Percentiles rank a stretch among this genome's conserved stretches.
Conservation (phyloP, 2,888 invertebrate genomes). For the Sepiola atlantica region DNA sequence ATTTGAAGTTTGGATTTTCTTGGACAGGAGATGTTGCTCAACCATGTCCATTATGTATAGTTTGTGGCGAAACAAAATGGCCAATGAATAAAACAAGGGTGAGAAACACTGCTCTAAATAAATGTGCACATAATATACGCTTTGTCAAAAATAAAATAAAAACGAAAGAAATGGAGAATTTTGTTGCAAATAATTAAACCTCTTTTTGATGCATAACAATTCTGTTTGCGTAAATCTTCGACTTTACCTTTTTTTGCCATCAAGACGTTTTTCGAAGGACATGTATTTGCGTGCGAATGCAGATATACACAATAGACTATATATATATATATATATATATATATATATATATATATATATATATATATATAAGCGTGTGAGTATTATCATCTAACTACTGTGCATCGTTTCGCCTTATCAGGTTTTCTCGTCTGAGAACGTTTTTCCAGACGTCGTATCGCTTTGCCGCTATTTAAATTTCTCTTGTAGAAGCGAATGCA, state of each 20-base stretch:
- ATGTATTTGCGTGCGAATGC: not conserved
- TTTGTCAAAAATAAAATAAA: not conserved
- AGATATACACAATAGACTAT: not conserved
- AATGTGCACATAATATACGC: too few relatives aligned
- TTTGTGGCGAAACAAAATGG: too few relatives aligned
- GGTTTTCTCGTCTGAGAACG: not conserved
- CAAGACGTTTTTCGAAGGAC: not conserved
- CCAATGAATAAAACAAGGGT: too few relatives aligned
- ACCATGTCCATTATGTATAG: too few relatives aligned
- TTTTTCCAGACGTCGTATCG: slow-evolving; percentile 16
- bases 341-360: not conserved
- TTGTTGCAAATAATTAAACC: not conserved
- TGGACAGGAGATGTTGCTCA: too few relatives aligned
- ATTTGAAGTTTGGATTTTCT: too few relatives aligned
- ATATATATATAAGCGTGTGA: not conserved
- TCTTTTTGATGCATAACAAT: not conserved
- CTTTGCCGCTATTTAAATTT: not conserved
- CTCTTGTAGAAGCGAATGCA: not conserved
- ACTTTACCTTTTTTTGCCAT: not conserved
- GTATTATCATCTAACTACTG: not conserved
- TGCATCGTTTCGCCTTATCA: not conserved
- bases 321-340: not conserved
- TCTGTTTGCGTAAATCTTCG: not conserved
- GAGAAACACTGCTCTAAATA: too few relatives aligned
- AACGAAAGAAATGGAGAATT: not conserved